Evolutionary conservation across 37 sponge, comb jelly and placozoan species (phyloP).

Genomic region (Theonella swinhoei): DNA sequence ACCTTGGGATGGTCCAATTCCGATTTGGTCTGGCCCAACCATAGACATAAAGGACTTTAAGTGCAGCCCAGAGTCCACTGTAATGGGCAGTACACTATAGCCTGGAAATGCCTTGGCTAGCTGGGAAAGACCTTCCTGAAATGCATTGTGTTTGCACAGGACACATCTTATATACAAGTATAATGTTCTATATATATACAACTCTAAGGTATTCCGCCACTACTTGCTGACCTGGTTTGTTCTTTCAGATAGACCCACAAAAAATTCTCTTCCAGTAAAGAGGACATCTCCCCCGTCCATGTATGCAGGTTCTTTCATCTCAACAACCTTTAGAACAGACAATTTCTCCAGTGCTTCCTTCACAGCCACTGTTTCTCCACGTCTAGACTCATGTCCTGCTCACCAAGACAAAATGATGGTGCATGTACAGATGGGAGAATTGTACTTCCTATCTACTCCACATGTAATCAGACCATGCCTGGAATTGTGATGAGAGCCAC

Average conservation of each 20-base stretch:
- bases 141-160: neutral
- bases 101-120: slow-evolving; percentile 54
- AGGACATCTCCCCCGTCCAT: slow-evolving; percentile 95
- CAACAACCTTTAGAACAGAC: slow-evolving; percentile 57
- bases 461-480: too few relatives aligned
- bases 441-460: too few relatives aligned
- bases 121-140: slow-evolving; percentile 63
- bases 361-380: slow-evolving; percentile 63
- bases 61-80: slow-evolving; percentile 60
- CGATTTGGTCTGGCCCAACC: slow-evolving; percentile 70
- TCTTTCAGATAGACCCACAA: slow-evolving; percentile 76
- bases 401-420: neutral
- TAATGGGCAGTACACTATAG: slow-evolving; percentile 57
- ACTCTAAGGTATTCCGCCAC: neutral
- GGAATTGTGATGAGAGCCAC: slow-evolving; percentile 68
- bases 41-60: slow-evolving; percentile 83
- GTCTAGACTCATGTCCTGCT: slow-evolving; percentile 54
- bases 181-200: neutral
- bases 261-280: slow-evolving; percentile 89
- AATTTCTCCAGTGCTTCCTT: slow-evolving; percentile 21
- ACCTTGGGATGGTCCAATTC: slow-evolving; percentile 61
- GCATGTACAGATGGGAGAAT: neutral
- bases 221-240: slow-evolving; percentile 70
- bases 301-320: slow-evolving; percentile 60
- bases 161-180: neutral